phyloP scores from a whole-genome alignment of 2,797 vertebrate genomes.

The Urocyon cinereoargenteus region DNA sequence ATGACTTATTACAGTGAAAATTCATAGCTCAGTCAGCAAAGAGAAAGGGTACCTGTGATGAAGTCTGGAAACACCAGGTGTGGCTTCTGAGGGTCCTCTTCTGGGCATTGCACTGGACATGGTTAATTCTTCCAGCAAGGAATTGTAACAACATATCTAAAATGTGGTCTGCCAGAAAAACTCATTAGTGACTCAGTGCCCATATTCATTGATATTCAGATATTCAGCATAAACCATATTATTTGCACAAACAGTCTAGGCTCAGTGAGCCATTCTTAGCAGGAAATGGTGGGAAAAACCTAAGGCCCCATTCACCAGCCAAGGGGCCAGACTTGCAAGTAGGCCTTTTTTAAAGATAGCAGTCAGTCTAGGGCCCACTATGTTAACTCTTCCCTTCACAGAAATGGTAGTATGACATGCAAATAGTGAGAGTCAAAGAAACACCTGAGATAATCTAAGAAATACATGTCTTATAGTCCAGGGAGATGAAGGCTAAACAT shows the following conservation, averaged over 20 bases:
- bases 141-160: not conserved
- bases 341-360: not conserved
- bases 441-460: not conserved
- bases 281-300: not conserved
- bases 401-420: not conserved
- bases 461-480: not conserved
- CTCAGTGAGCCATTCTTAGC: not conserved
- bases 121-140: conserved; percentile 14
- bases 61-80: not conserved
- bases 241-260: not conserved
- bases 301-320: not conserved
- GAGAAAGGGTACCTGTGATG: not conserved
- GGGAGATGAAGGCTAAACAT: not conserved
- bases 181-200: not conserved
- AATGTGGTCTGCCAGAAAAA: not conserved
- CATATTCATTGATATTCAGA: not conserved
- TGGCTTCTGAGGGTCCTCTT: not conserved
- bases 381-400: not conserved
- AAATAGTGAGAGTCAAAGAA: not conserved
- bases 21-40: not conserved
- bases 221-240: not conserved
- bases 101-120: not conserved
- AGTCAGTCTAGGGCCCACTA: not conserved
- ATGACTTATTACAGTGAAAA: not conserved
- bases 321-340: not conserved